These are phyloP conservation scores for Spilarctia lutea DNA, from an alignment of 2,888 invertebrate genomes.

Conservation along the genomic window DNA sequence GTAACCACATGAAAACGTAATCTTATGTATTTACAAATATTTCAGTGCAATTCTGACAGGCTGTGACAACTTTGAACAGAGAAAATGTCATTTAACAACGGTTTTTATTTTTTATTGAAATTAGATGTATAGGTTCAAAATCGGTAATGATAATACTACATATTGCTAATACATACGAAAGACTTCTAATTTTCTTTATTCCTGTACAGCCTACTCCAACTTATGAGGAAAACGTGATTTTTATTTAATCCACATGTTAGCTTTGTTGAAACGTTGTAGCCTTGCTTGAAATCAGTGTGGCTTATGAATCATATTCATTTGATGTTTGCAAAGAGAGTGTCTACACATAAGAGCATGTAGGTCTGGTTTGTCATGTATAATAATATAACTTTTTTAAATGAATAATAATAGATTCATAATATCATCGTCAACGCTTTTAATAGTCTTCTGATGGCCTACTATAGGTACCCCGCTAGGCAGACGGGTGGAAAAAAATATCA, in stretches of 20 bases:
- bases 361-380: neutral
- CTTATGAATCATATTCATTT: neutral
- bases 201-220: neutral
- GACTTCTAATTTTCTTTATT: neutral
- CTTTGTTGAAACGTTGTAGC: neutral
- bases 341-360: neutral
- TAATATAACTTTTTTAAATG: neutral
- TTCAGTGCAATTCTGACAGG: constrained; percentile 79
- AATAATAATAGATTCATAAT: no score
- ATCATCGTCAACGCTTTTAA: no score
- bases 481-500: no score
- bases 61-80: constrained; percentile 73
- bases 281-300: neutral
- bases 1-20: constrained; percentile 63
- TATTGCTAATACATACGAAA: neutral
- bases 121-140: neutral
- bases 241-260: neutral
- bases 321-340: neutral
- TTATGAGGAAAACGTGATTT: neutral
- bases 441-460: no score
- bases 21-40: constrained; percentile 75
- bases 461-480: no score
- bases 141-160: neutral
- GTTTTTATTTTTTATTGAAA: constrained; percentile 29
- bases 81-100: constrained; percentile 57